Evolutionary conservation across 2,888 invertebrate genomes (phyloP), one percentile per base, ranked within the genome.

Genomic region (Caenorhabditis drosophilae): DNA sequence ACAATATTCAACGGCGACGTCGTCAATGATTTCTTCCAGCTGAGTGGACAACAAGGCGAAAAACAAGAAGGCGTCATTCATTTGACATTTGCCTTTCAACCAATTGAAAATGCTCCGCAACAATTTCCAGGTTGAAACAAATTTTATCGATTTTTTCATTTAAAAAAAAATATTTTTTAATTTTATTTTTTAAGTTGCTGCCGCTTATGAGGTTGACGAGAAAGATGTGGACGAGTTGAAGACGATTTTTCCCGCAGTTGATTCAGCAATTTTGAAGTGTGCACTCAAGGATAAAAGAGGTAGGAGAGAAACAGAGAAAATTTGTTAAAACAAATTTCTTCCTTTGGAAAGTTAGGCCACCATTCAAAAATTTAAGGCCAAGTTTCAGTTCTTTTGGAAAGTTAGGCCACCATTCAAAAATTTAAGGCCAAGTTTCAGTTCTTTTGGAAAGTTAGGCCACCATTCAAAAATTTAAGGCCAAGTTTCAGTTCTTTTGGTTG

Each of bases 231-330:
- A 84, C 55, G 84, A 84, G 68, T 78, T 96, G 73, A 90, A 90
- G 82, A 95, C 95, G 86, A 95, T 96, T 93, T 96, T 97, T 86
- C 95, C 96, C 1, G 90, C 90, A 83, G 89, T 95, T 83, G 95
- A 96, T 83, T 90, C 90, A 73, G 93, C 94, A 81, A 93, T 95
- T 4, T 70, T 95, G 6, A 60, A 70, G 27, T 70, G 64, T 47
- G 58, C 70, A 45, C 55, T 73, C 1, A 63, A 73, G 47, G 67
- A 67, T 45, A 42, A 54, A 40, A 40, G 67, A 44, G 93, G 93
- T 1, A n/a, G n/a, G n/a, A n/a, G n/a, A n/a, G n/a, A n/a, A n/a
- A n/a, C n/a, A n/a, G n/a, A n/a, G n/a, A n/a, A n/a, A n/a, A n/a
- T n/a, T n/a, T n/a, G n/a, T n/a, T n/a, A n/a, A n/a, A n/a, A n/a